Base-by-base conservation (phyloP, 1,140 invertebrate genomes). In the Temnothorax curvispinosus region DNA sequence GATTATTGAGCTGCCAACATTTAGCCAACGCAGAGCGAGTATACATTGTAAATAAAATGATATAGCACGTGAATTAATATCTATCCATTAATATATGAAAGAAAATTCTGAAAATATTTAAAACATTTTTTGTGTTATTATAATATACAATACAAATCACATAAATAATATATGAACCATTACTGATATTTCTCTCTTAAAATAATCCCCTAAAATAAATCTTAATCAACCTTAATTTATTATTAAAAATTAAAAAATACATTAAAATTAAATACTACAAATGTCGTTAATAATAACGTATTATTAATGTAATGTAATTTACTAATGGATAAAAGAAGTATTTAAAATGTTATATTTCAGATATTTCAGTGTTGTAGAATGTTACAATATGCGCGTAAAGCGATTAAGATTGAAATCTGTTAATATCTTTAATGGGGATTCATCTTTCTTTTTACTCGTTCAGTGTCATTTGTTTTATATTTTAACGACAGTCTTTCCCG, bases 401-500 rank as follows among this genome's bases (percentile, higher is more conserved):
- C 44, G n/a, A 80, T 69, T 52, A 38, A 80, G 21, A 35, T 65
- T 27, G 27, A 67, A 65, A 80, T 38, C 32, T 54, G 7, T 80
- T 35, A 64, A 27, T 58, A 35, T 44, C n/a, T 35, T 47, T 41
- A 50, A 41, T 60, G 32, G 9, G 71, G 32, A 74, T 75, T 50
- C 15, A 47, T 84, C 6, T 35, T 62, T 74, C 21, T 50, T 75
- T 47, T 74, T 21, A 74, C 7, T 60, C 27, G 21, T 35, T 74
- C 18, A n/a, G 5, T 35, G 18, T 60, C 41, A 60, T 82, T 60
- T 84, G 41, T 84, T 82, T 74, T 82, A 82, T 38, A 60, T 82
- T 84, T 41, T 84, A 84, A 84, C 50, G 50, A 54, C 69, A 18
- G 54, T 84, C 41, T 74, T 84, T 32, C 41, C 41, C 69, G 41